Evolutionary conservation across 2,113 vertebrate species (phyloP), one percentile per base, ranked within the genome.

Genomic region (Catharus minimus): DNA sequence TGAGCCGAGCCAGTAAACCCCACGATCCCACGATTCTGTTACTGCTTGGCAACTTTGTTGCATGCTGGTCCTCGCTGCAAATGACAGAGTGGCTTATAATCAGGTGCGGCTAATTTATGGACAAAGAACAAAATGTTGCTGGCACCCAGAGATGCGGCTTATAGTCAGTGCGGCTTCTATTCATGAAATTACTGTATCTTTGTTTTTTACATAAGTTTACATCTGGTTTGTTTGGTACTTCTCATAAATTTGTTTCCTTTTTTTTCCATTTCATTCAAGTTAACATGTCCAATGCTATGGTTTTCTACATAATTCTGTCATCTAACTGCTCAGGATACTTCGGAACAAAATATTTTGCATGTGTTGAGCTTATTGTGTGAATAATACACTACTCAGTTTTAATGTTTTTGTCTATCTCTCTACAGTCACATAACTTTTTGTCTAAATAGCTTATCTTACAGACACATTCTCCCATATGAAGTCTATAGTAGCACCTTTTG

Each of bases 281-380:
- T 76, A 79, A 0, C 10, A 36, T 30, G 18, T 36, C 5, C n/a
- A 67, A 0, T 58, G 5, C 15, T 36, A 9, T 5, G 4, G 2
- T 38, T 78, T 82, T 50, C 22, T 46, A 15, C 33, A 82, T 43
- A 87, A 21, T 84, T 79, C 6, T 61, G 19, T 50, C 18, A 60
- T 43, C 20, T 64, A 58, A 26, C 3, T 60, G 11, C 52, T 64
- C 24, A 32, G 5, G 39, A 60, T 23, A n/a, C 3, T 55, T 64
- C 30, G 68, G 7, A 11, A 20, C 33, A 43, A 74, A 89, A 47
- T 3, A 82, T 72, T 82, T 68, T 1, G 2, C 13, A 18, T 39
- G 4, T 39, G 8, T 43, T 61, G 18, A 72, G 7, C 6, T 78
- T 52, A 38, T 36, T 50, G 68, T 41, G 12, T 36, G 22, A 65